phyloP scores from a whole-genome alignment of 2,113 vertebrate species.

The Lophotis ruficrista region DNA sequence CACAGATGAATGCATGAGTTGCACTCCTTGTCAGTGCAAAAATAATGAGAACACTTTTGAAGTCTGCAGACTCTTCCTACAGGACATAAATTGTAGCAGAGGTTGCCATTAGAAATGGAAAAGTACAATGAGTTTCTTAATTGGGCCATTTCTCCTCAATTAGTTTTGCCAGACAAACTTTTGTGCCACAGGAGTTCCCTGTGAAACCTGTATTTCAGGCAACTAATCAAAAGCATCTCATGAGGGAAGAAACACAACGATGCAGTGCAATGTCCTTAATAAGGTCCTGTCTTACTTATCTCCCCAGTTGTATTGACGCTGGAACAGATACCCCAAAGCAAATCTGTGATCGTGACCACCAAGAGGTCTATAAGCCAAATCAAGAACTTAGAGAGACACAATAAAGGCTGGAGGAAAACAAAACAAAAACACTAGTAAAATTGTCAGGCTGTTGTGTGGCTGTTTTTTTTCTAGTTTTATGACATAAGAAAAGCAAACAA shows the following conservation, averaged over 20 bases:
- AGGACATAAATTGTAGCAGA: background rate
- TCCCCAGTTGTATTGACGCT: background rate
- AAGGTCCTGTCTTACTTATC: background rate
- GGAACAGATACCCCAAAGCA: background rate
- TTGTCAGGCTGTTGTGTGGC: background rate
- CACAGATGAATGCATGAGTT: background rate
- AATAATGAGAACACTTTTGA: background rate
- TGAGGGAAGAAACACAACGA: background rate
- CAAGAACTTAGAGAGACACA: background rate
- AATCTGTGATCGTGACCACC: background rate
- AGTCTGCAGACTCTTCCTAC: background rate
- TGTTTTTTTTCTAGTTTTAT: background rate
- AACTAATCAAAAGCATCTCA: constrained; percentile 31
- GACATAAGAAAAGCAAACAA: background rate
- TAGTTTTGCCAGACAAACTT: constrained; percentile 38
- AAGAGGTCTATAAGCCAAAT: background rate
- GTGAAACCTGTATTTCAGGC: constrained; percentile 55
- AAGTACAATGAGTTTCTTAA: constrained; percentile 27
- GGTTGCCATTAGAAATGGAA: constrained; percentile 33
- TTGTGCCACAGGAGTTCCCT: background rate
- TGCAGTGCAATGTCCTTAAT: background rate
- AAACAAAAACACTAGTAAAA: background rate
- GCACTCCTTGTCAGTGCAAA: background rate
- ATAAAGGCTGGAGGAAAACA: background rate
- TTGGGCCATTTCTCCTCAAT: constrained; percentile 39